These are phyloP conservation scores for Trichopoda pennipes DNA, from an alignment of 2,888 invertebrate species.

Conservation along the genomic window DNA sequence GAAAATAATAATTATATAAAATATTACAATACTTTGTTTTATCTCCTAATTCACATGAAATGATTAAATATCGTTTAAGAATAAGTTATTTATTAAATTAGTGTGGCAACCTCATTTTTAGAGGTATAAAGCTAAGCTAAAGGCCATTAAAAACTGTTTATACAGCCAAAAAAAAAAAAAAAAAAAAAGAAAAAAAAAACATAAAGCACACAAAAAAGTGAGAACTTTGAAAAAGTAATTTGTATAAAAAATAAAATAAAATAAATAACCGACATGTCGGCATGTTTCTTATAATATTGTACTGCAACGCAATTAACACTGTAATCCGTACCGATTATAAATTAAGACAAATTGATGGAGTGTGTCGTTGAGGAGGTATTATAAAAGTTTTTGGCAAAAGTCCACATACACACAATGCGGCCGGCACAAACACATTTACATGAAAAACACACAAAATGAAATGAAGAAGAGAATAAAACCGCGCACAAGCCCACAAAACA, in stretches of 20 bases:
- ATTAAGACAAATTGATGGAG: conserved; percentile 73
- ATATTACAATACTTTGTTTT: not conserved
- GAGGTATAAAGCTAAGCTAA: conserved; percentile 66
- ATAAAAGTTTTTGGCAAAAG: conserved; percentile 69
- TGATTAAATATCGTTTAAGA: conserved; percentile 38
- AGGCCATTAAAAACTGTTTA: conserved; percentile 65
- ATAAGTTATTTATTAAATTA: conserved; percentile 58
- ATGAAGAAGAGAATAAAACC: conserved; percentile 19
- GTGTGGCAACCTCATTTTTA: conserved; percentile 53
- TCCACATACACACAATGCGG: conserved; percentile 44
- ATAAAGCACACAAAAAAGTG: conserved; percentile 45
- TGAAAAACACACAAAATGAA: conserved; percentile 12
- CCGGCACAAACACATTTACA: not conserved
- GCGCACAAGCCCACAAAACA: conserved; percentile 34
- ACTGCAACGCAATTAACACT: conserved; percentile 72
- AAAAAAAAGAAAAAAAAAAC: conserved; percentile 33
- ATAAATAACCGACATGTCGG: conserved; percentile 63
- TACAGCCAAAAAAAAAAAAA: no score
- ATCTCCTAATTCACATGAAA: not conserved
- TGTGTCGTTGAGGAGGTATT: conserved; percentile 70
- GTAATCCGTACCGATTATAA: conserved; percentile 73
- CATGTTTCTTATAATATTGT: conserved; percentile 65
- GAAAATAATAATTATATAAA: no score
- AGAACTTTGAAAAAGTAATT: conserved; percentile 56
- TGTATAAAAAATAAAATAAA: conserved; percentile 18